phyloP scores from a whole-genome alignment of 2,797 vertebrate genomes.

The Ateles fusciceps region DNA sequence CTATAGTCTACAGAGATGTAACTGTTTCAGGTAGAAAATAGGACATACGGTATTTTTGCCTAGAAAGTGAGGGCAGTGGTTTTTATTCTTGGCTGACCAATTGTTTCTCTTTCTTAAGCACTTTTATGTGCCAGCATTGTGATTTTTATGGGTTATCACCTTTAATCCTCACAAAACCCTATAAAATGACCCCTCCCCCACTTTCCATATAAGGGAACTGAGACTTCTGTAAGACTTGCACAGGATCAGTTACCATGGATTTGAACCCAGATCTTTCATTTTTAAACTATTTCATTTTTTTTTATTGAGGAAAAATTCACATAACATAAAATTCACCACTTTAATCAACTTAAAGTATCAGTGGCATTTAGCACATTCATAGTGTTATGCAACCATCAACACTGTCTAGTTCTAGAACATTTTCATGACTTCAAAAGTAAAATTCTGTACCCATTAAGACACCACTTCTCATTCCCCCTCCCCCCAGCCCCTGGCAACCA shows the following conservation, averaged over 20 bases:
- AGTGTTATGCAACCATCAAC: not conserved
- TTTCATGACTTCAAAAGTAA: not conserved
- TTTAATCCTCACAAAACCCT: not conserved
- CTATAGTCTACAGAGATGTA: not conserved
- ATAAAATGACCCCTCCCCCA: not conserved
- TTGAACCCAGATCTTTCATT: not conserved
- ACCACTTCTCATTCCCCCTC: not conserved
- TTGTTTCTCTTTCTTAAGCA: not conserved
- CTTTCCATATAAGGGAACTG: not conserved
- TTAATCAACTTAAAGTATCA: not conserved
- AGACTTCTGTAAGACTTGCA: not conserved
- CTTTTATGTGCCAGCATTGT: not conserved
- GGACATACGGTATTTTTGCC: not conserved
- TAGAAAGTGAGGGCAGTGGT: not conserved
- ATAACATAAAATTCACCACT: not conserved
- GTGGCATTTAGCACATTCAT: not conserved
- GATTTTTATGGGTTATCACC: slow-evolving; percentile 3
- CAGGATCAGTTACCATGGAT: not conserved
- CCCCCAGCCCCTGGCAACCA: not conserved
- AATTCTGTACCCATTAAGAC: not conserved
- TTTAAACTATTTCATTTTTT: not conserved
- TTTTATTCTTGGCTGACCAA: not conserved
- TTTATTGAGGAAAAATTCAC: not conserved
- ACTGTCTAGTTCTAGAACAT: not conserved
- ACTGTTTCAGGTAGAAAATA: not conserved